Percentiles rank a stretch among this genome's conserved stretches.
Conservation (phyloP, 2,888 invertebrate genomes). For the Plagodis dolabraria region DNA sequence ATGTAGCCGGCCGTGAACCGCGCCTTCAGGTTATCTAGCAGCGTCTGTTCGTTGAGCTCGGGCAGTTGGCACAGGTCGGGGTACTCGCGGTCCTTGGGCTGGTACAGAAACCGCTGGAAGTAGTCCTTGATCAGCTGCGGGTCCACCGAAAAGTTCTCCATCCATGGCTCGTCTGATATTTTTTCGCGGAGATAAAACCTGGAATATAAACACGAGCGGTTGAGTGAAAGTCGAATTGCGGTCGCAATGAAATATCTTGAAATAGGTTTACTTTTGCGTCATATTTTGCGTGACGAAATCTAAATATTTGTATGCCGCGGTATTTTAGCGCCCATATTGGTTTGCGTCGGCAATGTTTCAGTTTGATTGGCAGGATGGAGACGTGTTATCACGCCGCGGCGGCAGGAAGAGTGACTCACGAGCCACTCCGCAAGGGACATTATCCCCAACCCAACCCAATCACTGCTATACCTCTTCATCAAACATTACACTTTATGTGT, state of each 20-base stretch:
- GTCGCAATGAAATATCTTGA: slow-evolving; percentile 39
- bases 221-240: slow-evolving; percentile 26
- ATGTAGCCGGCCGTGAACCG: slow-evolving; percentile 96
- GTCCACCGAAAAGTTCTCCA: slow-evolving; percentile 94
- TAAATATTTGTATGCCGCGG: slow-evolving; percentile 58
- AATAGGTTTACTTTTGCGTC: slow-evolving; percentile 72
- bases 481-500: slow-evolving; percentile 49
- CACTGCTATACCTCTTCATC: slow-evolving; percentile 62
- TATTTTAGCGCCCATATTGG: slow-evolving; percentile 64
- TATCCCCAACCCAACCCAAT: slow-evolving; percentile 77
- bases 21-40: slow-evolving; percentile 94
- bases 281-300: slow-evolving; percentile 52
- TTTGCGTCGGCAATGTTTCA: slow-evolving; percentile 62
- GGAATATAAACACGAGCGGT: slow-evolving; percentile 48
- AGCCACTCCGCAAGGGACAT: slow-evolving; percentile 54
- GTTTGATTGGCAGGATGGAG: slow-evolving; percentile 80
- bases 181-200: slow-evolving; percentile 96
- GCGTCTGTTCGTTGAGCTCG: slow-evolving; percentile 96
- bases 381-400: slow-evolving; percentile 72
- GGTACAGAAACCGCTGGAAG: slow-evolving; percentile 95
- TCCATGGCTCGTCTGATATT: slow-evolving; percentile 93
- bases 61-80: slow-evolving; percentile 98
- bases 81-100: slow-evolving; percentile 97
- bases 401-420: slow-evolving; percentile 81
- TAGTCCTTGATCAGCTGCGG: slow-evolving; percentile 96